Evolutionary conservation across 2,797 vertebrate genomes (phyloP), one percentile per base, ranked within the genome.

Genomic region (Meda fulgida): DNA sequence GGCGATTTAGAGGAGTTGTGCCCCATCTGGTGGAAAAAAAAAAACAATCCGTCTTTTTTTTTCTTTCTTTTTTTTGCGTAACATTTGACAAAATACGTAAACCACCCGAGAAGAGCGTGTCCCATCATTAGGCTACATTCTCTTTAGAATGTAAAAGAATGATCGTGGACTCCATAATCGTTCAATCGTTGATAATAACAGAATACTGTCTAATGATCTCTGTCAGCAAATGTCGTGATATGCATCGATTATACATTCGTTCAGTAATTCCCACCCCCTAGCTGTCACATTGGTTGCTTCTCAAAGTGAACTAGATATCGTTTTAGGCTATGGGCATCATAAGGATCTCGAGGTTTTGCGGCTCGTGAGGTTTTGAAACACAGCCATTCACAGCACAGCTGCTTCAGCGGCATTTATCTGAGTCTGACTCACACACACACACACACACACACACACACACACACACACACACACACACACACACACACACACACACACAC

Each of bases 381-480:
- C 83, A n/a, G 48, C 83, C 87, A 78, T 66, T 65, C 80, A 83
- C 80, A 87, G 60, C 83, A 76, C 84, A 76, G 81, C 88, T 86
- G 86, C 79, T 75, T 53, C 73, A 80, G 48, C 72, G 29, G 58
- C 80, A 60, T 63, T 84, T 82, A 84, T 83, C 85, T 84, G 85
- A 38, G n/a, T n/a, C n/a, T n/a, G n/a, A 88, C 84, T 46, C 43
- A 14, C 43, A 46, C 13, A 46, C 43, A 46, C 40, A 46, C 43
- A 46, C 43, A 46, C 11, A 43, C 40, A 43, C 40, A 40, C 9
- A 40, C 40, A 40, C 40, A 38, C 36, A 38, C 36, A 38, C 36
- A 38, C 36, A 53, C 21, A 26, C 38, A 38, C 38, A n/a, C n/a
- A n/a, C n/a, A n/a, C n/a, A n/a, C n/a, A n/a, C n/a, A n/a, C n/a